Evolutionary conservation across 2,797 vertebrate species (phyloP).

Genomic region (Percopsis omiscomaycus): DNA sequence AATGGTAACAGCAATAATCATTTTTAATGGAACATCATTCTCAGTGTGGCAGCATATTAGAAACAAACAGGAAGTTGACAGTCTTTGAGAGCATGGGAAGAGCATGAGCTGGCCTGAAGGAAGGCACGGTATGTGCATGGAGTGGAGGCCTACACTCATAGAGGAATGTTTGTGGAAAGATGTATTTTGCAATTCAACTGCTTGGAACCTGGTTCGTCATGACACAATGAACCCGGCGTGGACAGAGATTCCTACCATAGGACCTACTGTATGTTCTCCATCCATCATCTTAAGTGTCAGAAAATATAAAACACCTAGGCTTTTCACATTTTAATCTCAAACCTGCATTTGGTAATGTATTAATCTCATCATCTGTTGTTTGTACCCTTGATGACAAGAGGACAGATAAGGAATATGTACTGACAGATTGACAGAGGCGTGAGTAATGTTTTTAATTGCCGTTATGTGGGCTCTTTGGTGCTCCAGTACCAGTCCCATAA

Average conservation of each 20-base stretch:
- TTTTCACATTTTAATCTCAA: neutral
- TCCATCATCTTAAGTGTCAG: neutral
- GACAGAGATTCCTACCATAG: constrained; percentile 13
- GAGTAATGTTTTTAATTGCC: constrained; percentile 37
- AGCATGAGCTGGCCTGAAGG: constrained; percentile 38
- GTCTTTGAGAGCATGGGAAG: constrained; percentile 62
- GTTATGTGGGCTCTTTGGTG: constrained; percentile 32
- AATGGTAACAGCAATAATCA: constrained; percentile 9
- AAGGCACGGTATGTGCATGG: constrained; percentile 45
- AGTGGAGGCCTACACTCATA: constrained; percentile 13
- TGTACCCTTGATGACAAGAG: constrained; percentile 4
- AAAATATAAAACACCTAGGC: neutral
- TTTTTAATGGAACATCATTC: neutral
- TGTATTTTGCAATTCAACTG: constrained; percentile 31
- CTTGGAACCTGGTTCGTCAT: constrained; percentile 12
- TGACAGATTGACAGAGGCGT: constrained; percentile 35
- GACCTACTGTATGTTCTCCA: constrained; percentile 9
- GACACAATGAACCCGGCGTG: constrained; percentile 6
- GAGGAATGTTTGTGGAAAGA: constrained; percentile 46
- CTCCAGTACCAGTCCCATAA: constrained; percentile 46
- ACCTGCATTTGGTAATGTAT: constrained; percentile 29
- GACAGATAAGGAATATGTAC: neutral
- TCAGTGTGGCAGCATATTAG: constrained; percentile 48
- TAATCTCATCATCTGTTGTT: constrained; percentile 6
- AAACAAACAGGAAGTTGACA: constrained; percentile 70